Percentiles rank a stretch among this genome's conserved stretches.
Evolutionary conservation across 2,888 invertebrate genomes (phyloP).

Genomic region (Apotomis betuletana): DNA sequence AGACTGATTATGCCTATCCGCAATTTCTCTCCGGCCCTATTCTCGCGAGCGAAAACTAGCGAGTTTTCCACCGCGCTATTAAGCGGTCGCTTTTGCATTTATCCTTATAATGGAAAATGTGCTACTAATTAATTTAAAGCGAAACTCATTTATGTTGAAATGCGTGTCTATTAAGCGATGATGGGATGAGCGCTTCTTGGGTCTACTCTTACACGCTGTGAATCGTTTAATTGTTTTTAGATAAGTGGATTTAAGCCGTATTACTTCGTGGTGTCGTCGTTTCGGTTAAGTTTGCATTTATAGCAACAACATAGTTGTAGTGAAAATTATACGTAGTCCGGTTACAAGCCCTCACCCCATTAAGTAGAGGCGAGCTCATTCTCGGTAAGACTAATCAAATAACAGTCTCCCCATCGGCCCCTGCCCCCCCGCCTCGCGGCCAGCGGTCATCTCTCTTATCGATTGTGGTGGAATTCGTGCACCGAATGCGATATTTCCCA

Average conservation of each 20-base stretch:
- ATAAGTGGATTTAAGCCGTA: conserved; percentile 62
- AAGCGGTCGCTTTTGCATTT: conserved; percentile 84
- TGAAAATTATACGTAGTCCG: conserved; percentile 79
- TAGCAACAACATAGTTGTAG: conserved; percentile 47
- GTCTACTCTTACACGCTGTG: conserved; percentile 61
- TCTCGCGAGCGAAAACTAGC: conserved; percentile 83
- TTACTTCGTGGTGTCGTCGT: conserved; percentile 49
- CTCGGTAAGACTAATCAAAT: conserved; percentile 85
- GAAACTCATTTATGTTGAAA: conserved; percentile 83
- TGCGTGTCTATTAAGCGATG: conserved; percentile 82
- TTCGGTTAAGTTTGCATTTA: conserved; percentile 55
- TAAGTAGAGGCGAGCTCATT: conserved; percentile 83
- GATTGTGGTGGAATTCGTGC: conserved; percentile 84
- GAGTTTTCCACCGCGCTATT: conserved; percentile 83
- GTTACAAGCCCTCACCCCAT: conserved; percentile 83
- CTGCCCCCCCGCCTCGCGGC: conserved; percentile 65
- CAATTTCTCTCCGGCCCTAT: conserved; percentile 82
- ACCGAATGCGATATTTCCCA: conserved; percentile 82
- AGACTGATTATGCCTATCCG: conserved; percentile 84
- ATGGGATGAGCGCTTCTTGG: conserved; percentile 75
- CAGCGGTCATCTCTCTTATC: conserved; percentile 83
- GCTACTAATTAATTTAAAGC: conserved; percentile 83
- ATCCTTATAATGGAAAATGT: conserved; percentile 84
- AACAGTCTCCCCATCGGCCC: conserved; percentile 76
- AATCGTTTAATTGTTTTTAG: conserved; percentile 70